Evolutionary conservation across 2,797 vertebrate genomes (phyloP), one percentile per base, ranked within the genome.

Genomic region (Ptychobarbus kaznakovi): DNA sequence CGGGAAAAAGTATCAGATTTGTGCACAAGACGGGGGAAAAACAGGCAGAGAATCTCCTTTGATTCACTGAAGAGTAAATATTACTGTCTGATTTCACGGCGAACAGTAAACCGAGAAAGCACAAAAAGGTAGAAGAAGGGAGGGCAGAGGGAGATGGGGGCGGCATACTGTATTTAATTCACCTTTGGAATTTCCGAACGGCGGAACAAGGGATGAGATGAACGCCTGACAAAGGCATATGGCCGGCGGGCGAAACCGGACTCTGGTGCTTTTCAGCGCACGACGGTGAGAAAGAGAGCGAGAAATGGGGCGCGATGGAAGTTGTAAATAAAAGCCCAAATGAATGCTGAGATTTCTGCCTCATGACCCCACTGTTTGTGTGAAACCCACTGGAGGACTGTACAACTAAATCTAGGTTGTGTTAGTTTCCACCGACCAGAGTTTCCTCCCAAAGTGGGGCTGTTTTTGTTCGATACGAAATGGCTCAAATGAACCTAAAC

Each of bases 141-240:
- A 28, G 49, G 66, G 32, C 20, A 38, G 56, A 58, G 82, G 18
- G 74, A 78, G 63, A 69, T 28, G 70, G 83, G 32, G 51, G 76
- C 12, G 82, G 83, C 65, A 80, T 80, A 86, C 65, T 78, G 87
- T 86, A 87, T 90, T 89, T 88, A 83, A 90, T 90, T 89, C 86
- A 88, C 80, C 90, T 89, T 83, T 86, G 88, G 90, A 89, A 90
- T 91, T 90, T 90, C 90, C 78, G 78, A 86, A 84, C 58, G 42
- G 82, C 79, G 46, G 86, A 87, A 89, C 85, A 87, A 85, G 84
- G 85, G 82, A 80, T 78, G 84, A 84, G 88, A 88, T 79, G 88
- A 74, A 86, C 46, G 66, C n/a, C 9, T 68, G 79, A 90, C 90
- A 90, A 90, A 88, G 83, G 80, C 28, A 73, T 74, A 86, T 80